phyloP scores from a whole-genome alignment of 2,797 vertebrate genomes.

The Myoxocephalus aenaeus region DNA sequence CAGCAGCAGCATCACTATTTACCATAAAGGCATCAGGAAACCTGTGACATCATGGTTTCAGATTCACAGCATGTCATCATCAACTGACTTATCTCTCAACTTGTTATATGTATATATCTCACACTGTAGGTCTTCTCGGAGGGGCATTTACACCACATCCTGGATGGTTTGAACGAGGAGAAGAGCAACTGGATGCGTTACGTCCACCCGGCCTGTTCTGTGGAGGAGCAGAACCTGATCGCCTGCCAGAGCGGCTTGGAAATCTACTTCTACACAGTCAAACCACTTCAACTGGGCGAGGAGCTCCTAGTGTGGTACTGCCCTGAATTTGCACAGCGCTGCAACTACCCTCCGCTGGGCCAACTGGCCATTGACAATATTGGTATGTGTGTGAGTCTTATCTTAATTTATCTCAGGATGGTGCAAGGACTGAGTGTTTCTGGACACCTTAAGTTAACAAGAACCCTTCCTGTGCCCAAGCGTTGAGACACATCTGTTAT shows the following conservation, averaged over 20 bases:
- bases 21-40: conserved; percentile 61
- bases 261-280: conserved; percentile 95
- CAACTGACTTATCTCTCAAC: conserved; percentile 2
- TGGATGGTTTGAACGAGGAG: conserved; percentile 92
- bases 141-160: conserved; percentile 91
- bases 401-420: neutral
- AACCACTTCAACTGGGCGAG: conserved; percentile 90
- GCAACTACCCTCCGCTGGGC: conserved; percentile 90
- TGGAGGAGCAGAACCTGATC: conserved; percentile 92
- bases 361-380: conserved; percentile 86
- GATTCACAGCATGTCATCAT: conserved; percentile 10
- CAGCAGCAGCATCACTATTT: conserved; percentile 54
- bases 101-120: neutral
- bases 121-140: conserved; percentile 88
- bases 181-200: conserved; percentile 98
- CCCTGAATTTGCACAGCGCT: conserved; percentile 89
- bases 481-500: conserved; percentile 53
- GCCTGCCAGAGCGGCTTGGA: conserved; percentile 93
- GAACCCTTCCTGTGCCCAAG: conserved; percentile 23
- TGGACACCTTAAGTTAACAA: conserved; percentile 16
- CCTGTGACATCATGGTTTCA: conserved; percentile 58
- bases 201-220: conserved; percentile 89
- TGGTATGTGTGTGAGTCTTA: conserved; percentile 80
- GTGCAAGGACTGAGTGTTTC: neutral
- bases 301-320: conserved; percentile 98